phyloP scores from a whole-genome alignment of 2,113 vertebrate genomes.

The Lampris incognitus region DNA sequence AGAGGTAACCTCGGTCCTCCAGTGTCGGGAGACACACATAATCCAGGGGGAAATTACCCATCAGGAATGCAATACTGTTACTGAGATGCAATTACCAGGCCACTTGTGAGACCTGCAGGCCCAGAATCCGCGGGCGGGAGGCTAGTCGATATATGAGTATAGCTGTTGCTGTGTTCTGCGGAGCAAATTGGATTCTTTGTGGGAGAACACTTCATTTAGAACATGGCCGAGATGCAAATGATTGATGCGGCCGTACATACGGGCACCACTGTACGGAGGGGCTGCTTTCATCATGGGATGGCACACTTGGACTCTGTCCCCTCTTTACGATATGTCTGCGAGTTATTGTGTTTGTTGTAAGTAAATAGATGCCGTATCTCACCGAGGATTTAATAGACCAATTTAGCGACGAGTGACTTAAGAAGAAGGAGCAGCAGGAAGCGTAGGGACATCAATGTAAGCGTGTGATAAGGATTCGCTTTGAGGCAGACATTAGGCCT shows the following conservation, averaged over 20 bases:
- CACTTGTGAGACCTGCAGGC: constrained; percentile 81
- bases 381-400: constrained; percentile 74
- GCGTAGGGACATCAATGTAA: constrained; percentile 71
- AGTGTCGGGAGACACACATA: constrained; percentile 80
- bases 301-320: constrained; percentile 8
- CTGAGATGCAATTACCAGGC: constrained; percentile 84
- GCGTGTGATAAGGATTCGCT: constrained; percentile 78
- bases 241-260: constrained; percentile 79
- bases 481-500: constrained; percentile 64
- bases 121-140: constrained; percentile 65
- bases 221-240: constrained; percentile 80
- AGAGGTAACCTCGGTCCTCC: constrained; percentile 77
- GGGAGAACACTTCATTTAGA: constrained; percentile 79
- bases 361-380: constrained; percentile 66
- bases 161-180: constrained; percentile 77
- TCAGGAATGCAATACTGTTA: constrained; percentile 82
- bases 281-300: constrained; percentile 43
- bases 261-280: constrained; percentile 49
- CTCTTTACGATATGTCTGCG: constrained; percentile 41
- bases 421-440: constrained; percentile 71
- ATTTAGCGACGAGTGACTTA: constrained; percentile 74
- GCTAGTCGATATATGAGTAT: constrained; percentile 73
- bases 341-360: constrained; percentile 51
- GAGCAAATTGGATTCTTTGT: constrained; percentile 79
- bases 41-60: constrained; percentile 85